A percentile compares a stretch with the other conserved stretches of the same genome.
phyloP scores from a whole-genome alignment of 1,140 invertebrate genomes.

The Brevipalpus yothersi region DNA sequence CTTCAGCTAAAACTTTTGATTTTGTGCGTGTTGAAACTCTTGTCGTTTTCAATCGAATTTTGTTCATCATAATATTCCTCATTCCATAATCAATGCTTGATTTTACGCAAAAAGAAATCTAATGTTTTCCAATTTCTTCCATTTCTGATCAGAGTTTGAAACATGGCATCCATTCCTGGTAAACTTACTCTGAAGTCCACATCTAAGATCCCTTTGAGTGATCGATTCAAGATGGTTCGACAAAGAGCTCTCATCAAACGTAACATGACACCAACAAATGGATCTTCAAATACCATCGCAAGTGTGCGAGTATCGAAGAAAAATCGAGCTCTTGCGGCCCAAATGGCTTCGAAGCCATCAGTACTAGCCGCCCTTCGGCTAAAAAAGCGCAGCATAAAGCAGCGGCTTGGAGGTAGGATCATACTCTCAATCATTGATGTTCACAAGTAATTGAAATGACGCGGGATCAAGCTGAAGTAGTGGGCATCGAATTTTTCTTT shows the following conservation, averaged over 20 bases:
- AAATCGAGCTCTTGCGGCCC: conserved; percentile 24
- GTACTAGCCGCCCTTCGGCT: conserved; percentile 23
- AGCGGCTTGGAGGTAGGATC: neutral
- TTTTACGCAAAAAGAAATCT: no score
- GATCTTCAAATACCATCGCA: neutral
- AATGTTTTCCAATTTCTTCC: neutral
- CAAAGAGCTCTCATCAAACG: neutral
- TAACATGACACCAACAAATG: conserved; percentile 7
- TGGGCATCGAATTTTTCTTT: no score
- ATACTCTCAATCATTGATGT: neutral
- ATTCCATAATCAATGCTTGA: no score
- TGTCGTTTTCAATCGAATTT: no score
- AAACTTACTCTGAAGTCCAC: neutral
- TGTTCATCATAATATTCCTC: no score
- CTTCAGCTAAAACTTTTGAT: no score
- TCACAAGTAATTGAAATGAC: neutral
- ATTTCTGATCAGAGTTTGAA: neutral
- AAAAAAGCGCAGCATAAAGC: conserved; percentile 14
- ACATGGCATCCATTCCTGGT: neutral
- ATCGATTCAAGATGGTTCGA: conserved; percentile 7
- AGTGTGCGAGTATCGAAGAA: conserved; percentile 19
- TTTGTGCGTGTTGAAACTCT: no score
- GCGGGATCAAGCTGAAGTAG: neutral
- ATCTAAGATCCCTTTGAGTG: conserved; percentile 10
- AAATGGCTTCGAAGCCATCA: conserved; percentile 26